Evolutionary conservation across 2,113 vertebrate genomes (phyloP), one percentile per base, ranked within the genome.

Genomic region (Phyllopteryx taeniolatus): DNA sequence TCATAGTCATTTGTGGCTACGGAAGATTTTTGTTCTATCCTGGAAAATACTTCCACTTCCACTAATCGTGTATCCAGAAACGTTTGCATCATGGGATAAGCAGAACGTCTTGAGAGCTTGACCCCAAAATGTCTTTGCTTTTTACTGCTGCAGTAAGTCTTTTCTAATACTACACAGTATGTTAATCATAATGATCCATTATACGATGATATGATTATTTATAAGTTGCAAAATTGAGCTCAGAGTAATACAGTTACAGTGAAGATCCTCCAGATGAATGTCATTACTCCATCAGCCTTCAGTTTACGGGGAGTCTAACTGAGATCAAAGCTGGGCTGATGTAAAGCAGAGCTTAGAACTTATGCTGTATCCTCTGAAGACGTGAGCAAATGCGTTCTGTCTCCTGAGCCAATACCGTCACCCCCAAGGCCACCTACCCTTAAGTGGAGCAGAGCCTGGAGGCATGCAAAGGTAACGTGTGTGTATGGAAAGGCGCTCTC

Each of bases 381-480:
- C 59, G 72, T 76, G 44, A 31, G 65, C 43, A 74, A 81, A 81
- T 68, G 27, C 31, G 47, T 54, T 27, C 31, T 54, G 31, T 53
- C 49, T 51, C 7, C 67, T 53, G 57, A 73, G 73, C 71, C 57
- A 77, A 75, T 68, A 33, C 14, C 33, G 31, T 53, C 49, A 54
- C 72, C 68, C 56, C 74, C 47, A 39, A 60, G 73, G 54, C 75
- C 17, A 14, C 66, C 76, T 49, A 69, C 67, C 76, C 77, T 67
- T 73, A 77, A 74, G 76, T 67, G 66, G 60, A 84, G 76, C 49
- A 47, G 42, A 77, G 65, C 87, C 81, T 64, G 68, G 63, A 85
- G 83, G 73, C 73, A 84, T 75, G 78, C 74, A 75, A 84, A 79
- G 77, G 86, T 89, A 90, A 85, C 20, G 27, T 65, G 76, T 71